Conservation (phyloP, 2,888 invertebrate genomes). For the Dolichopus griseipennis region DNA sequence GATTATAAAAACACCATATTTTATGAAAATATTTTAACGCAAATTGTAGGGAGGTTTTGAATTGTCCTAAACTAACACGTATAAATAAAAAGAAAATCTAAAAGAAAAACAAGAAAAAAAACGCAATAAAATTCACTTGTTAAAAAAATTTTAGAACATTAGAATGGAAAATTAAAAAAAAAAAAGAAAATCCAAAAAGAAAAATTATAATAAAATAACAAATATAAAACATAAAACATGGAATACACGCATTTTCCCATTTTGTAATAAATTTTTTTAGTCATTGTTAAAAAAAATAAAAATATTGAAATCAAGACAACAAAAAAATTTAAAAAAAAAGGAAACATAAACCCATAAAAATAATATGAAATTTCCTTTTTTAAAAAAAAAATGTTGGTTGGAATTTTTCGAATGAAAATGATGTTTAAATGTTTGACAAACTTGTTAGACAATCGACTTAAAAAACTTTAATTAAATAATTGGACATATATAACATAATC, state of each 20-base stretch:
- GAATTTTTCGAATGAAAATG: no score
- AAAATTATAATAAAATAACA: no score
- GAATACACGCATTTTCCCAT: neutral
- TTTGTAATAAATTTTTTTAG: neutral
- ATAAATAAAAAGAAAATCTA: no score
- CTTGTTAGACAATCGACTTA: no score
- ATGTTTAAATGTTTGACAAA: no score
- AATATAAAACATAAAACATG: neutral
- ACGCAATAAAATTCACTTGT: neutral
- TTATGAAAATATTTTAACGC: neutral
- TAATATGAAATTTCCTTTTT: neutral
- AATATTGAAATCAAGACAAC: neutral
- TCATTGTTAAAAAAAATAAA: neutral
- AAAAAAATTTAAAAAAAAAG: neutral
- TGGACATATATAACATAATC: no score
- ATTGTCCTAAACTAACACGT: no score
- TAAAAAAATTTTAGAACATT: neutral
- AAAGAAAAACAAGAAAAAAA: neutral
- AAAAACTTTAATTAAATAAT: no score
- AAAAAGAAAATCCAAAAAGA: no score
- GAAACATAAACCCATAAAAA: neutral
- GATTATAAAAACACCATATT: neutral
- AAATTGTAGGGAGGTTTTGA: no score
- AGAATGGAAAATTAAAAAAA: slow-evolving; percentile 1
- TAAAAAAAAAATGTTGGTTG: no score